Percentiles rank a stretch among this genome's conserved stretches.
Conservation (phyloP, 1,140 invertebrate genomes). For the Oppia nitens region DNA sequence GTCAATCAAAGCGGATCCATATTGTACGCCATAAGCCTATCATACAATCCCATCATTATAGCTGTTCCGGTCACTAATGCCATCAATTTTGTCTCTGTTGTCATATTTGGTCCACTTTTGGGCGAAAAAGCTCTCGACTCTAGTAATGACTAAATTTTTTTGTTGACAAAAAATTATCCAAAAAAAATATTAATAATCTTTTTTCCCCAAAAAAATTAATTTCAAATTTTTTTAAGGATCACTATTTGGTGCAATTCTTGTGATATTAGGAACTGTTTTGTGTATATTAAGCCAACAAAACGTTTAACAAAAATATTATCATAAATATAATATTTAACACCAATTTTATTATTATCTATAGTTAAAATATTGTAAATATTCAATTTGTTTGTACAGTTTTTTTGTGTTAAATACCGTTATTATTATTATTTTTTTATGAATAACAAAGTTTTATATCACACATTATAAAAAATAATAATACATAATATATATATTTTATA, state of each 20-base stretch:
- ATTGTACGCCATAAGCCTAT: background rate
- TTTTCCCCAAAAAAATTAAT: background rate
- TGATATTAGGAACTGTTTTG: background rate
- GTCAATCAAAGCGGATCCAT: slow-evolving; percentile 9
- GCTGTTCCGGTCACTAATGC: slow-evolving; percentile 8
- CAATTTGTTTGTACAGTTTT: no score
- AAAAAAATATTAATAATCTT: background rate
- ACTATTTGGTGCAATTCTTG: background rate
- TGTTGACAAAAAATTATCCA: background rate
- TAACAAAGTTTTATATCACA: no score
- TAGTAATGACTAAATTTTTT: background rate
- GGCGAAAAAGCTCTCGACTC: slow-evolving; percentile 1
- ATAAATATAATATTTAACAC: no score
- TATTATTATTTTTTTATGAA: no score
- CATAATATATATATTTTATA: no score
- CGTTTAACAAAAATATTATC: no score
- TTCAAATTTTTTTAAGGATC: slow-evolving; percentile 2
- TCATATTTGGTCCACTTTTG: background rate
- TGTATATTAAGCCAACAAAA: background rate
- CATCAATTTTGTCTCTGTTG: background rate
- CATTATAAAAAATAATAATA: no score
- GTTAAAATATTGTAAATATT: no score
- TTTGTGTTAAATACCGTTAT: no score
- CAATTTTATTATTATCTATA: no score
- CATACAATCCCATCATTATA: slow-evolving; percentile 7